Conservation (phyloP, 2,113 vertebrate species). For the Haliaeetus leucogaster region DNA sequence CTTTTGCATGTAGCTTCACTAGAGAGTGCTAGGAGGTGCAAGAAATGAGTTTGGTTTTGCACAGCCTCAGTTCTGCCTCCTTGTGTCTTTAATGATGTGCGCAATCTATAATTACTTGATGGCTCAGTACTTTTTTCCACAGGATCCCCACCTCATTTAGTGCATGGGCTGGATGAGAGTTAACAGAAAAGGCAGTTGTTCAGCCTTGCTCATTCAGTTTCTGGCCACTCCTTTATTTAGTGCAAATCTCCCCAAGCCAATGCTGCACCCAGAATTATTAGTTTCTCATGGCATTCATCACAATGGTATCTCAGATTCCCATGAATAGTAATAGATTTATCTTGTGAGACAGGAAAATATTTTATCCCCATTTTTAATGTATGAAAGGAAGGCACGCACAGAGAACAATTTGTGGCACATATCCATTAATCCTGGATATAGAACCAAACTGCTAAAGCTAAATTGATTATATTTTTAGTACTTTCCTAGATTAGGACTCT, state of each 20-base stretch:
- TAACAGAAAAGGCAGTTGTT: not conserved
- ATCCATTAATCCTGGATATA: not conserved
- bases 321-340: not conserved
- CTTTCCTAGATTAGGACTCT: not conserved
- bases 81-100: not conserved
- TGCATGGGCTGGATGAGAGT: not conserved
- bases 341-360: not conserved
- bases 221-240: not conserved
- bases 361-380: not conserved
- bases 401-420: not conserved
- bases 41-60: not conserved
- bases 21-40: not conserved
- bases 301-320: not conserved
- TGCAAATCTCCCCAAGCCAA: not conserved
- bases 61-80: not conserved
- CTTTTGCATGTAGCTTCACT: not conserved
- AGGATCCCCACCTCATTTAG: not conserved
- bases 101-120: not conserved
- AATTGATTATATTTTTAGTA: not conserved
- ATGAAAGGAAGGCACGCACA: not conserved
- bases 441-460: not conserved
- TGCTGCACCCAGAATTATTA: not conserved
- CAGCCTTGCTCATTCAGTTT: not conserved
- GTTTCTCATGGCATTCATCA: not conserved
- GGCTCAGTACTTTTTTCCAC: not conserved